Percentiles rank a stretch among this genome's conserved stretches.
phyloP scores from a whole-genome alignment of 2,888 invertebrate species.

The Apoda limacodes region DNA sequence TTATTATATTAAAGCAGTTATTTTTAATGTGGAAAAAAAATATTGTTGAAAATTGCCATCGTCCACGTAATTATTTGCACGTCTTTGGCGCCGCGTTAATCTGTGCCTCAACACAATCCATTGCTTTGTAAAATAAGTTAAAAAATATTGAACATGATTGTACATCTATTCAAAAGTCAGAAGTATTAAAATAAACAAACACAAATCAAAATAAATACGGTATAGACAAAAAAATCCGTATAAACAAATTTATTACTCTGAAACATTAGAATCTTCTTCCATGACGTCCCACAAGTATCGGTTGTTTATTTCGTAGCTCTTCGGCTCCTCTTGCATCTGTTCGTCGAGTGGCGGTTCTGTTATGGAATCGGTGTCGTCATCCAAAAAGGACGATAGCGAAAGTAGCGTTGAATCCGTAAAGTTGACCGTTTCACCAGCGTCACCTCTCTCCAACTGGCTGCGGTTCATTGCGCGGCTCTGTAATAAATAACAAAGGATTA shows the following conservation, averaged over 20 bases:
- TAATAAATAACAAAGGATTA: slow-evolving; percentile 9
- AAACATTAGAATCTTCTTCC: slow-evolving; percentile 34
- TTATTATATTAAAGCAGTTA: too few relatives aligned
- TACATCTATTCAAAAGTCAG: too few relatives aligned
- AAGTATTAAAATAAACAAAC: too few relatives aligned
- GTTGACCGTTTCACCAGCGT: slow-evolving; percentile 43
- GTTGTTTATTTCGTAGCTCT: slow-evolving; percentile 23
- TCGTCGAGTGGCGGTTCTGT: slow-evolving; percentile 23
- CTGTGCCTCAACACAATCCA: too few relatives aligned
- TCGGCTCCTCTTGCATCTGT: slow-evolving; percentile 13
- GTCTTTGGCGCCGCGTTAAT: too few relatives aligned
- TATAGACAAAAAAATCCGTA: slow-evolving; percentile 9
- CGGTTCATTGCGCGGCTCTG: slow-evolving; percentile 39
- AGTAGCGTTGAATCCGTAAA: slow-evolving; percentile 41
- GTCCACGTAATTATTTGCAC: too few relatives aligned
- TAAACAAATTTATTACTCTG: slow-evolving; percentile 20
- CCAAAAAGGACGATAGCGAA: slow-evolving; percentile 46
- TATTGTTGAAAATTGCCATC: too few relatives aligned
- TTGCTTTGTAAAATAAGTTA: slow-evolving; percentile 3
- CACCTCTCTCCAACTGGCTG: slow-evolving; percentile 42
- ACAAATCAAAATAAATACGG: slow-evolving; percentile 1
- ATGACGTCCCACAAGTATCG: slow-evolving; percentile 43
- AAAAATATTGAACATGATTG: too few relatives aligned
- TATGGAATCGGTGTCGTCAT: slow-evolving; percentile 35
- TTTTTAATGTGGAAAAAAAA: too few relatives aligned